A percentile compares a stretch with the other conserved stretches of the same genome.
These are phyloP conservation scores for Drosophila greeni DNA, from an alignment of 2,888 invertebrate genomes.

Conservation along the genomic window DNA sequence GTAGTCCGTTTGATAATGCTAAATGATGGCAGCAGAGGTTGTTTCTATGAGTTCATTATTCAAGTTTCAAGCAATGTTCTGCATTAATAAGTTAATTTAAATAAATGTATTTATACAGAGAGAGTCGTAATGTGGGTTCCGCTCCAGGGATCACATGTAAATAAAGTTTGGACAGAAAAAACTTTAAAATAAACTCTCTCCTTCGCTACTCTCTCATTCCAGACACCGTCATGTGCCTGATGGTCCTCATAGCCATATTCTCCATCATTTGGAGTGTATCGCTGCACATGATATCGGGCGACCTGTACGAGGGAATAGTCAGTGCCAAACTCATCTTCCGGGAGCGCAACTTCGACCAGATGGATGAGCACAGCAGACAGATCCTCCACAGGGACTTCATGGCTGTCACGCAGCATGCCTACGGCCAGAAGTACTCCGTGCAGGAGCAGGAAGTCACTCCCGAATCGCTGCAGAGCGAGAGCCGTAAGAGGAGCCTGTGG, in stretches of 20 bases:
- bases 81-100: too few species aligned
- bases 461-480: slow-evolving; percentile 46
- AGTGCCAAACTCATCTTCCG: slow-evolving; percentile 74
- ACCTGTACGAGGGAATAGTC: slow-evolving; percentile 70
- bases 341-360: slow-evolving; percentile 60
- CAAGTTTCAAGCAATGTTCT: neutral
- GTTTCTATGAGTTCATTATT: slow-evolving; percentile 10
- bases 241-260: slow-evolving; percentile 71
- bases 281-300: slow-evolving; percentile 70
- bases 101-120: too few species aligned
- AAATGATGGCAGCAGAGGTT: slow-evolving; percentile 12
- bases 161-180: too few species aligned
- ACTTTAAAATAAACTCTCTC: too few species aligned
- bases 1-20: slow-evolving; percentile 28
- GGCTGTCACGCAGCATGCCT: slow-evolving; percentile 43
- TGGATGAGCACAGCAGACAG: slow-evolving; percentile 61
- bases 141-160: too few species aligned
- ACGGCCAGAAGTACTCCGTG: slow-evolving; percentile 31
- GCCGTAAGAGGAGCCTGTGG: slow-evolving; percentile 47
- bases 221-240: slow-evolving; percentile 75
- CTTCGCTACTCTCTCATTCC: neutral
- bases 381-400: slow-evolving; percentile 64
- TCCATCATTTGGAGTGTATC: slow-evolving; percentile 75
- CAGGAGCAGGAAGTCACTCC: slow-evolving; percentile 28
- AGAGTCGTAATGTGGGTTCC: too few species aligned